These are phyloP conservation scores for Drosophila multiciliata DNA, from an alignment of 2,888 invertebrate genomes.

Conservation along the genomic window DNA sequence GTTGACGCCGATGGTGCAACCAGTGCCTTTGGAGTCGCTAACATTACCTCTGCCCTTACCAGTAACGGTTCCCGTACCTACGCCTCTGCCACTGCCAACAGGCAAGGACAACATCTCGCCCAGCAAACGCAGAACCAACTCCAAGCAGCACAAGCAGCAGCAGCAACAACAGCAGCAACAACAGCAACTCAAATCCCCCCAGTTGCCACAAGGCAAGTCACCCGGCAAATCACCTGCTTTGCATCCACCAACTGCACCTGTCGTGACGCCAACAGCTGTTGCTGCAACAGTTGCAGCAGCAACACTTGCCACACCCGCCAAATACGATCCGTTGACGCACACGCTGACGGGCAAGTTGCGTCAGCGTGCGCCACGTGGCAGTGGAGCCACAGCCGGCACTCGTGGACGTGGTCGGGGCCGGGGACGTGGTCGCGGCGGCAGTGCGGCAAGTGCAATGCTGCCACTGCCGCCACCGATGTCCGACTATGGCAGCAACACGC, in stretches of 20 bases:
- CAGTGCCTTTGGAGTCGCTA: conserved; percentile 47
- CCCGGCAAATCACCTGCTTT: conserved; percentile 88
- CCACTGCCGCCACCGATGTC: conserved; percentile 81
- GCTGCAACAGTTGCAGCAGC: conserved; percentile 58
- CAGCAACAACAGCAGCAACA: conserved; percentile 69
- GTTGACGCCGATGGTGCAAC: conserved; percentile 51
- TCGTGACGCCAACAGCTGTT: conserved; percentile 14
- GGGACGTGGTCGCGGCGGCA: conserved; percentile 85
- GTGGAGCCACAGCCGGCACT: conserved; percentile 51
- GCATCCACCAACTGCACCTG: conserved; percentile 1
- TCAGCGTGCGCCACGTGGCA: conserved; percentile 83
- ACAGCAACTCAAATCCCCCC: conserved; percentile 86
- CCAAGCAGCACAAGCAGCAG: conserved; percentile 19
- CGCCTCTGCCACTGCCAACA: conserved; percentile 29
- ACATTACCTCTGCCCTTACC: conserved; percentile 25
- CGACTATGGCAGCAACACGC: conserved; percentile 84
- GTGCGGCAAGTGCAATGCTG: conserved; percentile 69
- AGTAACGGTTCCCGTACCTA: conserved; percentile 19
- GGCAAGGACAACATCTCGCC: conserved; percentile 71
- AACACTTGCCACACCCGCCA: conserved; percentile 52
- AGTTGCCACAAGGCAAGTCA: conserved; percentile 86
- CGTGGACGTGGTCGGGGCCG: conserved; percentile 84
- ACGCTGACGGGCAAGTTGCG: conserved; percentile 82
- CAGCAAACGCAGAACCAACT: conserved; percentile 72
- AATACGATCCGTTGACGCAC: conserved; percentile 80